A percentile compares a stretch with the other conserved stretches of the same genome.
Evolutionary conservation across 1,140 invertebrate genomes (phyloP).

Genomic region (Drosophila nebulosa): DNA sequence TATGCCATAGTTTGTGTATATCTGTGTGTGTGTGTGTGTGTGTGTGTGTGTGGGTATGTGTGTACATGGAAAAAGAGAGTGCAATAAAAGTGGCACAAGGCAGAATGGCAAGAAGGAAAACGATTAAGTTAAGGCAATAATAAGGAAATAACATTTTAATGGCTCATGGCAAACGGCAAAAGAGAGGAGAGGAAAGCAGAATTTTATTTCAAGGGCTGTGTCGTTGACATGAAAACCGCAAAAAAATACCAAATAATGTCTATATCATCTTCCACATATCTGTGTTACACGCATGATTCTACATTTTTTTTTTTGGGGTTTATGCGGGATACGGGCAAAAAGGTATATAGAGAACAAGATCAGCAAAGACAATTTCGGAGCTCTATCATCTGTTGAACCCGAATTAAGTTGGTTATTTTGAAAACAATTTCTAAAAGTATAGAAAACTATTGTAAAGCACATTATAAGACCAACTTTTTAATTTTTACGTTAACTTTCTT

Average conservation of each 20-base stretch:
- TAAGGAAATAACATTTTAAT: conserved; percentile 79
- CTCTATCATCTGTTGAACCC: too few relatives aligned
- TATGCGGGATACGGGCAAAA: neutral
- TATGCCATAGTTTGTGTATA: neutral
- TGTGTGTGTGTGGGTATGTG: neutral
- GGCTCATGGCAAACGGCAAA: neutral
- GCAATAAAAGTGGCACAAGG: conserved; percentile 33
- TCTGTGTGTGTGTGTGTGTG: conserved; percentile 10
- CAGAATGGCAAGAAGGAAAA: conserved; percentile 41
- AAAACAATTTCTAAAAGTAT: too few relatives aligned
- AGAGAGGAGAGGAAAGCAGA: neutral
- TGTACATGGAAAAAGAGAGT: conserved; percentile 20
- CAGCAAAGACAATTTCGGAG: neutral
- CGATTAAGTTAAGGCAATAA: conserved; percentile 72
- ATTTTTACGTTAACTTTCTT: too few relatives aligned
- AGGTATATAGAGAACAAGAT: neutral
- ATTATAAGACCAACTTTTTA: too few relatives aligned
- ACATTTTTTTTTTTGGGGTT: too few relatives aligned
- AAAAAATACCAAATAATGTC: conserved; percentile 10
- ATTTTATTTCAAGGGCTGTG: conserved; percentile 4
- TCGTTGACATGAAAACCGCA: conserved; percentile 26
- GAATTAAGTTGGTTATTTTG: too few relatives aligned
- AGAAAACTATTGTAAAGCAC: too few relatives aligned
- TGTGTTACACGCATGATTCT: neutral
- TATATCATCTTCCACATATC: neutral